Evolutionary conservation across 2,797 vertebrate species (phyloP), one percentile per base, ranked within the genome.

Genomic region (Scarus forsteni): DNA sequence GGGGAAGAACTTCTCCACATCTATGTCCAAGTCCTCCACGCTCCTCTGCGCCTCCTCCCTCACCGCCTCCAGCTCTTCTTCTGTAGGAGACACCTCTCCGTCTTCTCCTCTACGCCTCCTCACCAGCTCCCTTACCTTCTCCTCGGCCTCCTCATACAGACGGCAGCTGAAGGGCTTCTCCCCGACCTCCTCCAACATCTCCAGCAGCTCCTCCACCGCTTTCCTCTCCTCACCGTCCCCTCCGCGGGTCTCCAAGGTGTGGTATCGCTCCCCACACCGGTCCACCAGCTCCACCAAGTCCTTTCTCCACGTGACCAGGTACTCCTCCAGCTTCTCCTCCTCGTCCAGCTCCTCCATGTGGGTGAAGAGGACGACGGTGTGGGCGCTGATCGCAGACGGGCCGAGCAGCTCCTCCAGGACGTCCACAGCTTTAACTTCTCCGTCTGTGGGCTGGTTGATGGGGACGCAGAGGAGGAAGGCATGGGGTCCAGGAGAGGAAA

Each of bases 401-500:
- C 93, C 94, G 0, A 95, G 84, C 15, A 93, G 83, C 63, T 78
- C 66, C 48, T 73, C 66, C 53, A 93, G 81, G 39, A 66, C 85
- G 1, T 80, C 89, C 64, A 95, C 71, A 0, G 89, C 90, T 44
- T 80, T 80, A 48, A 83, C 67, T 67, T 93, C 92, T 6, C 53
- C 76, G 0, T 91, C 86, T 1, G 78, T 57, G 0, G 87, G 84
- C 64, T 73, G 88, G 81, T 93, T 86, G 60, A 92, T 49, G 0
- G 94, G 84, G 42, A 94, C 82, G 6, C 92, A 94, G 53, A 95
- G 85, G 66, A 95, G 85, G 77, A 95, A 93, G 44, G 85, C 91
- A 0, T 95, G 94, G 0, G 94, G 92, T 10, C 93, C 94, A 0
- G 94, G 94, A 73, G 86, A 81, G 8, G 93, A 92, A 1, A 89